phyloP scores from a whole-genome alignment of 2,888 invertebrate species.

The Bombylius major region DNA sequence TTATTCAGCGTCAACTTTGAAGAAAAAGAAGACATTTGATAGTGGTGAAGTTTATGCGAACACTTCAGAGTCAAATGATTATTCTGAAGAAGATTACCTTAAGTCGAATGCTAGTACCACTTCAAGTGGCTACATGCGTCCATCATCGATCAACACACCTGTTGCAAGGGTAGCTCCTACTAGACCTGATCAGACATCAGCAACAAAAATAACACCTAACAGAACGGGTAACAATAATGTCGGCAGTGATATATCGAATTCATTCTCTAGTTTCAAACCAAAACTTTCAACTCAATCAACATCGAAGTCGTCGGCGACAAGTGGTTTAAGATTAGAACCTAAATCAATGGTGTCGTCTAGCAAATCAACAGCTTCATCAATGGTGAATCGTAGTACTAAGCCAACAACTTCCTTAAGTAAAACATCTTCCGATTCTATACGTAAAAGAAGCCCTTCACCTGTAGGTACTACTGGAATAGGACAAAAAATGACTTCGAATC shows the following conservation, averaged over 20 bases:
- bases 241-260: constrained; percentile 19
- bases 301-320: constrained; percentile 7
- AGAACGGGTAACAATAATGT: neutral
- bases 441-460: constrained; percentile 18
- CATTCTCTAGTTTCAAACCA: constrained; percentile 34
- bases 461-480: constrained; percentile 1
- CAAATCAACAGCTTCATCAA: neutral
- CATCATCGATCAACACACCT: constrained; percentile 58
- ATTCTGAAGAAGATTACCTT: constrained; percentile 50
- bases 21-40: constrained; percentile 40
- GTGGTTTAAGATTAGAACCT: neutral
- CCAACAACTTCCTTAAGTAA: constrained; percentile 13
- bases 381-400: neutral
- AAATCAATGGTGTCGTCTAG: neutral
- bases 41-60: constrained; percentile 47
- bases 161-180: constrained; percentile 35
- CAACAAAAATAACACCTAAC: neutral
- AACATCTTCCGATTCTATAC: constrained; percentile 9
- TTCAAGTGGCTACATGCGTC: constrained; percentile 60
- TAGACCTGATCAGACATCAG: constrained; percentile 25
- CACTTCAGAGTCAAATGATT: constrained; percentile 43
- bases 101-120: constrained; percentile 47
- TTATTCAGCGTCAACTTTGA: constrained; percentile 64
- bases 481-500: neutral
- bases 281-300: constrained; percentile 10